Evolutionary conservation across 2,113 vertebrate species (phyloP).

Genomic region (Spizaetus ornatus): DNA sequence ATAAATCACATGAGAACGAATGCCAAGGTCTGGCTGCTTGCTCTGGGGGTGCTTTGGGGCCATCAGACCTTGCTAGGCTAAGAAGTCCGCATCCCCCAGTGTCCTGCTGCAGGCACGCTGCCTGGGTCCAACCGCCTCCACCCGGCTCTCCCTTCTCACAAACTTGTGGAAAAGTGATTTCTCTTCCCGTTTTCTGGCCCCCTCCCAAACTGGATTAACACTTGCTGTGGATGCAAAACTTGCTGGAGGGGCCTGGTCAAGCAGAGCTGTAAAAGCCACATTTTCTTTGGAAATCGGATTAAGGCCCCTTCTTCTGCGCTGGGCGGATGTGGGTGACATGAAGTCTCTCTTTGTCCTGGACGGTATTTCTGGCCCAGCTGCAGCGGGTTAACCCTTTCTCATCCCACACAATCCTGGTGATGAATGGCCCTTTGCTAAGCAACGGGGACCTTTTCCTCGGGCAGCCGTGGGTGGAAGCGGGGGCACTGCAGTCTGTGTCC

Average conservation of each 20-base stretch:
- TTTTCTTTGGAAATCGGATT: constrained; percentile 58
- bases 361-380: constrained; percentile 47
- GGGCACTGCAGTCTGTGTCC: not conserved
- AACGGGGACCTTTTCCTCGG: not conserved
- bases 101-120: not conserved
- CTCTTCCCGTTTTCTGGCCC: not conserved
- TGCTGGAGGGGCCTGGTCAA: not conserved
- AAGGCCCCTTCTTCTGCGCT: not conserved
- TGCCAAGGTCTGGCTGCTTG: not conserved
- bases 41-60: not conserved
- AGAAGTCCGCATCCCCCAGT: fast-evolving
- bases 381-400: constrained; percentile 45
- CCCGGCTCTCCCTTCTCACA: not conserved
- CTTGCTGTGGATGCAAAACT: not conserved
- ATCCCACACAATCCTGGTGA: not conserved
- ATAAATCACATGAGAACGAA: not conserved
- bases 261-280: constrained; percentile 13
- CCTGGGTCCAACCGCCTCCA: not conserved
- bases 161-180: not conserved
- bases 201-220: not conserved
- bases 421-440: constrained; percentile 30
- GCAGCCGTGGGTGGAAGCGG: not conserved
- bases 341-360: constrained; percentile 44
- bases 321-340: not conserved
- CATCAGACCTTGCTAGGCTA: not conserved